Evolutionary conservation across 1,140 invertebrate genomes (phyloP).

Genomic region (Drosophila triauraria): DNA sequence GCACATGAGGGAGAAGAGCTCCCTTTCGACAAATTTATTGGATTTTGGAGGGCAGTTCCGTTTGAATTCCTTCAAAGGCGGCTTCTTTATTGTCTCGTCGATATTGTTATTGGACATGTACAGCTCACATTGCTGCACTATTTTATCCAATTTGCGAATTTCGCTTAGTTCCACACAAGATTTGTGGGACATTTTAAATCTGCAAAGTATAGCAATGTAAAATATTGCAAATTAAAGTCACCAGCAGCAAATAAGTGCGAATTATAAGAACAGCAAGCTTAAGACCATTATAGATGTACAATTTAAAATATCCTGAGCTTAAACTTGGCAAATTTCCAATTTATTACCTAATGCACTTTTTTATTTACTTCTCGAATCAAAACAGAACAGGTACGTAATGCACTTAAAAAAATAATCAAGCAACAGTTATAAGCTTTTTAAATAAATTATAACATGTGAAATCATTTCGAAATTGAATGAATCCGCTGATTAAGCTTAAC

Average conservation of each 20-base stretch:
- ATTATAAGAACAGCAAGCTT: not conserved
- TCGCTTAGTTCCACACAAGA: slow-evolving; percentile 74
- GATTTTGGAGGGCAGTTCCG: slow-evolving; percentile 53
- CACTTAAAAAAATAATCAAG: slow-evolving; percentile 4
- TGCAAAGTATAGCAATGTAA: slow-evolving; percentile 27
- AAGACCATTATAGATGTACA: not conserved
- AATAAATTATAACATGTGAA: not conserved
- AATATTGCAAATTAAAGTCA: slow-evolving; percentile 9
- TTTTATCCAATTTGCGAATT: slow-evolving; percentile 75
- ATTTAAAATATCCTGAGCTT: not conserved
- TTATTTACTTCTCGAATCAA: slow-evolving; percentile 30
- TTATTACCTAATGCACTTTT: slow-evolving; percentile 41
- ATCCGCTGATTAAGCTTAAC: too few species aligned
- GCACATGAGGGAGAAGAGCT: slow-evolving; percentile 70
- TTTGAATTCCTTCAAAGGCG: slow-evolving; percentile 50
- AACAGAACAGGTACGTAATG: slow-evolving; percentile 33
- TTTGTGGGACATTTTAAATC: slow-evolving; percentile 65
- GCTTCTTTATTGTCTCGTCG: slow-evolving; percentile 42
- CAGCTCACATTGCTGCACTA: slow-evolving; percentile 73
- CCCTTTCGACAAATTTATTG: slow-evolving; percentile 67
- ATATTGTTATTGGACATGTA: slow-evolving; percentile 67
- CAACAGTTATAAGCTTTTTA: not conserved
- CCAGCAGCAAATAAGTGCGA: too few species aligned
- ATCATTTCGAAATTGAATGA: too few species aligned
- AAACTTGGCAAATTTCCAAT: not conserved